Evolutionary conservation across 1,140 invertebrate species (phyloP), one percentile per base, ranked within the genome.

Genomic region (Nasonia vitripennis): DNA sequence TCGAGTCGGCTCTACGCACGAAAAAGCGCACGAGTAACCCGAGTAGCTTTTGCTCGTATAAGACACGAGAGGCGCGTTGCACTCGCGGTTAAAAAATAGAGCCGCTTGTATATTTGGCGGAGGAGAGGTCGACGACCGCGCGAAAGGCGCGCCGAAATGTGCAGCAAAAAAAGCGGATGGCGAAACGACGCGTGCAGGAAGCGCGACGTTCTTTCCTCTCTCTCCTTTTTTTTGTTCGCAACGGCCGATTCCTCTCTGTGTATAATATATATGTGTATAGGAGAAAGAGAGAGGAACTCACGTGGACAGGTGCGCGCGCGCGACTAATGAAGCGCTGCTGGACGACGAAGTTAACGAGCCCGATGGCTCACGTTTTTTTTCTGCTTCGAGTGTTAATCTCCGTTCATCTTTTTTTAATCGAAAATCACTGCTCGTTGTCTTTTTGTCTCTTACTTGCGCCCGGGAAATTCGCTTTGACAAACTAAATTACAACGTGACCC

Each of bases 1-100:
- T 4, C 14, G 70, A 37, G 34, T 31, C 68, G 27, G 23, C 70
- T 27, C 7, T 17, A 12, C 11, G 3, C 0, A 34, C 6, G 11
- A 11, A 34, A 78, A 48, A 83, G 45, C 45, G 27, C 67, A 48
- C 45, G 14, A 20, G 27, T 71, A 71, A 70, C 17, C 62, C 67
- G 67, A 62, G 48, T 62, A 62, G 55, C 55, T 62, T 62, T n/a
- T 17, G 2, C 17, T 27, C 23, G 1, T 67, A 48, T 78, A 81
- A 84, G 51, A 80, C 23, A 84, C 23, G 27, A 73, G 62, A 45
- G 55, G 20, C 27, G 77, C 23, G 82, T 34, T 34, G 82, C 73
- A 27, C 37, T 84, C 82, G 73, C 71, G 68, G 12, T 86, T 70
- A 83, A 86, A 86, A 86, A 86, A 86, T 82, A 86, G 79, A 86